These are phyloP conservation scores for Mixornis gularis DNA, from an alignment of 2,113 vertebrate species.

Conservation along the genomic window DNA sequence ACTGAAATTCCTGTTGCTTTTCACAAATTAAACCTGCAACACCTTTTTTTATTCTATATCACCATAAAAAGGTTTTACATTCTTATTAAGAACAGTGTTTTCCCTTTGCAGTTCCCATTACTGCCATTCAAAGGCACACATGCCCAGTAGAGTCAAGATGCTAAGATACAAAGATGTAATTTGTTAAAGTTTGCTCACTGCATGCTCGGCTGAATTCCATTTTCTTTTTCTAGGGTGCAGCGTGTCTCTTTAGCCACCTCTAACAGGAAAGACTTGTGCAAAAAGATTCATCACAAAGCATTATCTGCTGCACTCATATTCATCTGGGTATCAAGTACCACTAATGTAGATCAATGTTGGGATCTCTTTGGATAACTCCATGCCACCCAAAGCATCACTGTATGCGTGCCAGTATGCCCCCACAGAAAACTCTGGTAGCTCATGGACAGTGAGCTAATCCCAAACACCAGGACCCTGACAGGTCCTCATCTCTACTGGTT, in stretches of 20 bases:
- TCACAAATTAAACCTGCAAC: not conserved
- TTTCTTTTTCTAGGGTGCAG: not conserved
- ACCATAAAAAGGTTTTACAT: not conserved
- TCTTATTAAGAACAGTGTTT: not conserved
- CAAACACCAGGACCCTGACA: not conserved
- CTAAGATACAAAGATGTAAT: not conserved
- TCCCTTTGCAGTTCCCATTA: not conserved
- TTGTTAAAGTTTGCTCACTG: not conserved
- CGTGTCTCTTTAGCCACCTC: not conserved
- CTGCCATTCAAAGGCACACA: not conserved
- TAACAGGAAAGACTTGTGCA: not conserved
- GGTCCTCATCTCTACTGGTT: not conserved
- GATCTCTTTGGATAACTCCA: not conserved
- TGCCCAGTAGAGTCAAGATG: not conserved
- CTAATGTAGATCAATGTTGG: not conserved
- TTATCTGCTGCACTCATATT: not conserved
- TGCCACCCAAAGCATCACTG: not conserved
- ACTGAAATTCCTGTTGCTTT: not conserved
- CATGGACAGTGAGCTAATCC: not conserved
- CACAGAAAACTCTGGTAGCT: not conserved
- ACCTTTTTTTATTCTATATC: not conserved
- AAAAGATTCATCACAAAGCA: not conserved
- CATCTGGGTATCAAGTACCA: not conserved
- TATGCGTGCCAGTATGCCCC: not conserved
- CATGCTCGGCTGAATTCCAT: not conserved